Evolutionary conservation across 2,888 invertebrate species (phyloP).

Genomic region (Ormyrus thymus): DNA sequence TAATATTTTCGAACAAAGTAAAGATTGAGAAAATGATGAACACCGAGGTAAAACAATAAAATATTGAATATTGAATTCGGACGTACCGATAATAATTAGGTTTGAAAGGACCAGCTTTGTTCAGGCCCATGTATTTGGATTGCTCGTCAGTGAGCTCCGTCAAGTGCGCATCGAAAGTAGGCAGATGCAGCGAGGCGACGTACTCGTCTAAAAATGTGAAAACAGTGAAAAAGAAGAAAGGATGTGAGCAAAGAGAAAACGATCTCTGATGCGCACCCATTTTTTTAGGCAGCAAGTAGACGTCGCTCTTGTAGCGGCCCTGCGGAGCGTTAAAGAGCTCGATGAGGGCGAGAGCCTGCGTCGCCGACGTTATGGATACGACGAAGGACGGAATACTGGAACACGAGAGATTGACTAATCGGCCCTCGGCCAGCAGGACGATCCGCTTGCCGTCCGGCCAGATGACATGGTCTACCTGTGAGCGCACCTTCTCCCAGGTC

Average conservation of each 20-base stretch:
- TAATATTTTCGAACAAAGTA: background rate
- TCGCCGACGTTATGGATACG: conserved; percentile 97
- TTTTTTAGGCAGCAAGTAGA: conserved; percentile 97
- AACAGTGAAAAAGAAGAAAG: background rate
- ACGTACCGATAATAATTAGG: conserved; percentile 96
- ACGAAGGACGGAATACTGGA: conserved; percentile 98
- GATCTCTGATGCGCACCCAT: conserved; percentile 82
- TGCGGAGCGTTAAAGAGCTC: conserved; percentile 97
- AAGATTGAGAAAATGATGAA: background rate
- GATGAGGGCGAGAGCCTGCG: conserved; percentile 96
- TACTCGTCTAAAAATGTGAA: conserved; percentile 86
- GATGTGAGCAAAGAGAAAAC: too few species aligned
- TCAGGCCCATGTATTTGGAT: conserved; percentile 97
- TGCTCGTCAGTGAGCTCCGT: conserved; percentile 97
- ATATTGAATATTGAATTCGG: background rate
- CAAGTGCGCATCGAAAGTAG: conserved; percentile 97
- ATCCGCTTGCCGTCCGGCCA: conserved; percentile 98
- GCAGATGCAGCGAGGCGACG: conserved; percentile 96
- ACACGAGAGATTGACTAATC: conserved; percentile 96
- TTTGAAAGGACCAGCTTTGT: conserved; percentile 98
- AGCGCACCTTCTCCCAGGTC: conserved; percentile 97
- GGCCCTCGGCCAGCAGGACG: conserved; percentile 94
- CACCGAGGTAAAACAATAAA: background rate
- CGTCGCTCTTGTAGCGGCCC: conserved; percentile 96
- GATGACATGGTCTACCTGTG: conserved; percentile 98